These are phyloP conservation scores for Tor tambroides DNA, from an alignment of 2,113 vertebrate genomes.

Conservation along the genomic window DNA sequence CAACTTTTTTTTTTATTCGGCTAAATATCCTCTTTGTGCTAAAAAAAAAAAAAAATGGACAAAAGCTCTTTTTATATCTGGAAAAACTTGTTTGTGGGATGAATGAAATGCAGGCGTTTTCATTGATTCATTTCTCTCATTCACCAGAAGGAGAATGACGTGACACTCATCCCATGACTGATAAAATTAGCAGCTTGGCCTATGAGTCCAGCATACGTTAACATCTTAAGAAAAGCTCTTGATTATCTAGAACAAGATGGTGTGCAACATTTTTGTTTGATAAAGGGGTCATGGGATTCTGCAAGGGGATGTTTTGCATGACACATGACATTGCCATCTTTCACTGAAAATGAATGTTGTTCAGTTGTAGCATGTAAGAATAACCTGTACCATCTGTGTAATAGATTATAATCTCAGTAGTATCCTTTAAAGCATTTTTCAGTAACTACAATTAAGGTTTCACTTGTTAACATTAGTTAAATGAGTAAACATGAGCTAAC, in stretches of 20 bases:
- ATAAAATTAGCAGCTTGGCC: not conserved
- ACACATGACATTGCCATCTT: not conserved
- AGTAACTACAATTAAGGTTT: not conserved
- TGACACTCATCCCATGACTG: not conserved
- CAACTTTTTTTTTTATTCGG: not conserved
- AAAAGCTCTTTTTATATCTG: not conserved
- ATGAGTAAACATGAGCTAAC: not conserved
- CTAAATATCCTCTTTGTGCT: not conserved
- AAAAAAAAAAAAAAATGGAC: not conserved
- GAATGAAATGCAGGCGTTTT: not conserved
- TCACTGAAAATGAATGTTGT: too few relatives aligned
- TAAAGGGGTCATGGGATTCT: not conserved
- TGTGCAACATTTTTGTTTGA: not conserved
- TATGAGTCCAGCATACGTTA: not conserved
- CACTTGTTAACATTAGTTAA: not conserved
- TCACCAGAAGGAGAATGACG: not conserved
- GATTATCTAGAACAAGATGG: not conserved
- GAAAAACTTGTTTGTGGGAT: slow-evolving; percentile 4
- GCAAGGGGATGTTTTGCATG: not conserved
- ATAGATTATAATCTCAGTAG: not conserved
- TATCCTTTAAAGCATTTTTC: not conserved
- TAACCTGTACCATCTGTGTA: not conserved
- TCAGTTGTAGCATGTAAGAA: not conserved
- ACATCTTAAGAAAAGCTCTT: not conserved
- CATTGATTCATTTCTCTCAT: slow-evolving; percentile 9